These are phyloP conservation scores for Conus betulinus DNA, from an alignment of 1,140 invertebrate genomes.

Conservation along the genomic window DNA sequence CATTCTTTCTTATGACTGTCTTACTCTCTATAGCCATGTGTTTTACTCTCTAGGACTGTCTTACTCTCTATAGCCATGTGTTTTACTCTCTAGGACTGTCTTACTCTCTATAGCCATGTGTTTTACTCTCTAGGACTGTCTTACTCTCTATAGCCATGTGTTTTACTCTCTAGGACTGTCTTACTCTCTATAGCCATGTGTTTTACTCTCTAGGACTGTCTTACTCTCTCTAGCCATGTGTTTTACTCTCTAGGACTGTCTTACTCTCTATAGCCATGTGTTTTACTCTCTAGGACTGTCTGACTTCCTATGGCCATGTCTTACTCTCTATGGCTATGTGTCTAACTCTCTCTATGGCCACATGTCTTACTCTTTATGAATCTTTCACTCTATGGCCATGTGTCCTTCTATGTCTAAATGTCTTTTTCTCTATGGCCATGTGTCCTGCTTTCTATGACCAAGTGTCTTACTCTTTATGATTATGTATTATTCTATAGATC, in stretches of 20 bases:
- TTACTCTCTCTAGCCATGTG: not conserved
- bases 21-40: too few species aligned
- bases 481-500: too few species aligned
- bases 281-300: not conserved
- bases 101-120: not conserved
- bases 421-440: not conserved
- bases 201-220: too few species aligned
- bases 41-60: too few species aligned
- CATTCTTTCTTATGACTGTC: too few species aligned
- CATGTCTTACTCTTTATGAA: not conserved
- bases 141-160: not conserved
- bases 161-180: too few species aligned
- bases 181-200: too few species aligned
- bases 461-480: too few species aligned
- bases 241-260: not conserved
- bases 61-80: too few species aligned
- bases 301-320: not conserved
- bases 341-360: constrained; percentile 10
- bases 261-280: not conserved
- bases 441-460: not conserved
- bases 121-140: not conserved
- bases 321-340: not conserved
- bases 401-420: not conserved
- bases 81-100: too few species aligned
- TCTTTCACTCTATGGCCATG: not conserved